Base-by-base conservation (phyloP, 2,888 invertebrate species). In the Scelioninae gen. 1 region DNA sequence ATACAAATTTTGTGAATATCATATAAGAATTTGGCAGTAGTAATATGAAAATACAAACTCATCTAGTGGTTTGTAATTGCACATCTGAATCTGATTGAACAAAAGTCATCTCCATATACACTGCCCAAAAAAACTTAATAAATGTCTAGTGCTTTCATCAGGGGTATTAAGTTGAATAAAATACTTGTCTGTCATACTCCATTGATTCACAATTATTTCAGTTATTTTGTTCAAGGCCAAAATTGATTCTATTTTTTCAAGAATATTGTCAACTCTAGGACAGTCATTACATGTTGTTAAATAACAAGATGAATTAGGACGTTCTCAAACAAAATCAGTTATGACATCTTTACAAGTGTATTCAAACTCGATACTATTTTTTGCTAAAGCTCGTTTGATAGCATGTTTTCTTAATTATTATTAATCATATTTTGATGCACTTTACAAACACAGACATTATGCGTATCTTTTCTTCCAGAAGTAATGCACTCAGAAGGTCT, bases 391-490 rank as follows among this genome's bases (percentile, higher is more conserved):
- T 9, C 49, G 45, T 11, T 66, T 56, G 0, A 68, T 51, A 0
- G 62, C 77, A 0, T 31, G 55, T 23, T 68, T 58, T 47, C 68
- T 68, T 1, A 75, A 13, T 23, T 31, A n/a, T n/a, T n/a, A n/a
- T n/a, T n/a, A n/a, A n/a, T 51, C 0, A 75, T 38, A 45, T 75
- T 75, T 29, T 75, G 55, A 34, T 66, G 66, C 6, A 16, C 66
- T 63, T 75, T 75, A 38, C 65, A 65, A 10, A 65, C 65, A 10
- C 65, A 65, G 10, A 65, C 51, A 15, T 65, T 65, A 40, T 78
- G 77, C 7, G 77, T 68, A 9, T 55, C 62, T 56, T 56, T 71
- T 65, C 55, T 47, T 23, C 23, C 23, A 23, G 23, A 23, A 23
- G 23, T 2, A 23, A 23, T 23, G 4, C 23, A 23, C 23, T 23